Evolutionary conservation across 23 tunicate species (phyloP).

Genomic region (Trididemnum miniatum): DNA sequence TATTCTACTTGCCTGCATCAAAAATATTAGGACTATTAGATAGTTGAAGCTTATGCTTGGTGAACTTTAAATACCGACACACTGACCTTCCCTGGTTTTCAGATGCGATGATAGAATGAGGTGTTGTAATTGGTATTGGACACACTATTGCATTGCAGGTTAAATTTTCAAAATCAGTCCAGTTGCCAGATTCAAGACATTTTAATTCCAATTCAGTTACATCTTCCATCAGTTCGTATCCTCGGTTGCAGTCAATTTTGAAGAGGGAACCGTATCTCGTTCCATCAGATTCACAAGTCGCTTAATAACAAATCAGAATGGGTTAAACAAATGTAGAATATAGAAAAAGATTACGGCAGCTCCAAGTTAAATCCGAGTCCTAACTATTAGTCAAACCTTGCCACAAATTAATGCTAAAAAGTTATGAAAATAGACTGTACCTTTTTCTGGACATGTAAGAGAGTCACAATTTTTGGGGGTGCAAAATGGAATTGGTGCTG

Average conservation of each 20-base stretch:
- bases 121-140: constrained; percentile 1
- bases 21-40: too few species aligned
- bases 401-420: too few species aligned
- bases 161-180: constrained; percentile 44
- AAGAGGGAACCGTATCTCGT: constrained; percentile 38
- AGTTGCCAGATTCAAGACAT: constrained; percentile 58
- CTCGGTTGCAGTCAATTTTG: constrained; percentile 47
- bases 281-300: constrained; percentile 32
- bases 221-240: constrained; percentile 57
- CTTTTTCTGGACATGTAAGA: constrained; percentile 48
- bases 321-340: too few species aligned
- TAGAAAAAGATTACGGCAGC: too few species aligned
- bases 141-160: constrained; percentile 59
- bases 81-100: constrained; percentile 22
- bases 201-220: background rate
- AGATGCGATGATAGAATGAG: constrained; percentile 28
- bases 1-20: background rate
- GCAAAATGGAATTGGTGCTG: constrained; percentile 60
- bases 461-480: constrained; percentile 72
- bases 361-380: too few species aligned
- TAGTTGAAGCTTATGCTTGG: too few species aligned
- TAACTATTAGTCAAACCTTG: too few species aligned
- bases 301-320: constrained; percentile 12
- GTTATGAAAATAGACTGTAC: too few species aligned
- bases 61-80: too few species aligned